Base-by-base conservation (phyloP, 1,140 invertebrate genomes). In the Lanistes nyassanus region DNA sequence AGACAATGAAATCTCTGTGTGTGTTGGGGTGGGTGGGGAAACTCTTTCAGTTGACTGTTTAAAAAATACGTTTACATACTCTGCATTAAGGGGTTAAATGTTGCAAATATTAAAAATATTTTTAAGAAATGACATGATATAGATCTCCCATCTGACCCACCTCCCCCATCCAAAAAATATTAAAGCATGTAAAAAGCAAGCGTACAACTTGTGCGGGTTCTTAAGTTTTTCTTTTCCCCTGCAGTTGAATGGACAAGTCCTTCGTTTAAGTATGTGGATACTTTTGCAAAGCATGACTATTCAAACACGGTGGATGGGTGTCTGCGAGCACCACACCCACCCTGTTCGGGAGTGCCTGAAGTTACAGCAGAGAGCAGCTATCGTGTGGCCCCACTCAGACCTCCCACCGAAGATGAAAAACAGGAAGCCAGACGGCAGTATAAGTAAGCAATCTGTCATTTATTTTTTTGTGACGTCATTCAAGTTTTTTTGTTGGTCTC, bases 211-310 rank as follows among this genome's bases (percentile, higher is more conserved):
- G 13, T 53, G 23, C 51, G 51, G 13, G 13, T 53, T 53, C 9
- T 31, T 26, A 1, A 19, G 56, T 23, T 60, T 60, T 60, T 11
- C 23, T 31, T 60, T 60, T 75, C 70, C 53, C 73, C 79, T n/a
- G n/a, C n/a, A 86, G 84, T 77, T 67, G 84, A 86, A 74, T 87
- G 85, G 85, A 77, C 82, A 64, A 83, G 80, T 55, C 81, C 85
- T 29, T 77, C 79, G 11, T 87, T 82, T 75, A 83, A 79, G 34
- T 83, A 83, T 79, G 85, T 87, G 53, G 86, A 88, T 72, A 76
- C 78, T 7, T 84, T 80, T 74, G 80, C 84, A 26, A 82, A 81
- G 55, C 78, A 81, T 65, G 76, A 83, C 64, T 79, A 85, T 62
- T 76, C 82, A 5, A 79, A 79, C 21, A 77, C 80, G 47, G 85